Conservation (phyloP, 2,888 invertebrate genomes). For the Agrotis ipsilon region DNA sequence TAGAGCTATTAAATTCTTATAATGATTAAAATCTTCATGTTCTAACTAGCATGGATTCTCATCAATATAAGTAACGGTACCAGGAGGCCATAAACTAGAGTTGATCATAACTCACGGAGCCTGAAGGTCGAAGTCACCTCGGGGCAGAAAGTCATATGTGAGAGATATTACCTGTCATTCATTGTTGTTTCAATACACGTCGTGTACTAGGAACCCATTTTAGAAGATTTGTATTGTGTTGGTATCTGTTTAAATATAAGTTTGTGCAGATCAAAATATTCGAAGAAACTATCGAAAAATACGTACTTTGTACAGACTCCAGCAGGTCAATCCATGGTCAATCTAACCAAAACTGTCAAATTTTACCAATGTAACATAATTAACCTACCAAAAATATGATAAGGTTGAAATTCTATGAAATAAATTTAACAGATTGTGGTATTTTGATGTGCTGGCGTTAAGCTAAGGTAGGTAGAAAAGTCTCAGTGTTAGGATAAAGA, state of each 20-base stretch:
- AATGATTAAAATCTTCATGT: slow-evolving; percentile 28
- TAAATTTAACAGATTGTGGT: too few relatives aligned
- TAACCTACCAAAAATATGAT: too few relatives aligned
- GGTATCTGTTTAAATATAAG: background rate
- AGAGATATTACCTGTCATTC: slow-evolving; percentile 63
- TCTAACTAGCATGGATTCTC: slow-evolving; percentile 35
- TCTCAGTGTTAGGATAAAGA: too few relatives aligned
- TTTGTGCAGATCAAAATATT: slow-evolving; percentile 6
- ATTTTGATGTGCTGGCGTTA: too few relatives aligned
- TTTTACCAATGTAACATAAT: too few relatives aligned
- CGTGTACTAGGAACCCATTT: background rate
- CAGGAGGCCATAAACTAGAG: slow-evolving; percentile 51
- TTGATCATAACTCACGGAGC: slow-evolving; percentile 59
- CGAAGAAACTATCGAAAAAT: background rate
- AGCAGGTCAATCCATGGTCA: too few relatives aligned
- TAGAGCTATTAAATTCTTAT: too few relatives aligned
- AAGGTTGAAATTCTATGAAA: too few relatives aligned
- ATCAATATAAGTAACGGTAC: slow-evolving; percentile 49
- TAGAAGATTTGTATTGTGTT: slow-evolving; percentile 23
- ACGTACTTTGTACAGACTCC: too few relatives aligned
- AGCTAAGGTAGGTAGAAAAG: too few relatives aligned
- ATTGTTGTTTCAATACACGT: slow-evolving; percentile 51
- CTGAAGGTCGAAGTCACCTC: slow-evolving; percentile 51
- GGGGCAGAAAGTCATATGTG: slow-evolving; percentile 57
- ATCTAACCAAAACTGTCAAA: too few relatives aligned